A percentile compares a stretch with the other conserved stretches of the same genome.
Evolutionary conservation across 2,113 vertebrate genomes (phyloP).

Genomic region (Cyphomyrus plagiostoma): DNA sequence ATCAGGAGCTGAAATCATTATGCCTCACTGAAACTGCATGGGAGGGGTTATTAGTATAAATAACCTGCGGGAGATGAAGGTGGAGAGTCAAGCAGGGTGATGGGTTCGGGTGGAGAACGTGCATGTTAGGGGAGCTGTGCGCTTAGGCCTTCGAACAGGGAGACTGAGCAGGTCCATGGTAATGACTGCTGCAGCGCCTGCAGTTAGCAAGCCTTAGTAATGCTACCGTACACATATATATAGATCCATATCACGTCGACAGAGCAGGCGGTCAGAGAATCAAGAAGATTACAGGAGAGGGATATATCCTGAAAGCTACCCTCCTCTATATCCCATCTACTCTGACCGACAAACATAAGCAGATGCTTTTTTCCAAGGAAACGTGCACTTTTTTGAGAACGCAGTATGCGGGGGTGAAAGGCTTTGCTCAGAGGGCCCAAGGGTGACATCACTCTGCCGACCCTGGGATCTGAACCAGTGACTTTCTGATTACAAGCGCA

Average conservation of each 20-base stretch:
- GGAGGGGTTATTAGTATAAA: slow-evolving; percentile 14
- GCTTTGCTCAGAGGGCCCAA: background rate
- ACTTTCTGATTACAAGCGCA: background rate
- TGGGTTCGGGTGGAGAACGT: background rate
- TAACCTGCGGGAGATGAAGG: background rate
- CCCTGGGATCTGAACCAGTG: background rate
- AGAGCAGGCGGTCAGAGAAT: background rate
- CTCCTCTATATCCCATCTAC: background rate
- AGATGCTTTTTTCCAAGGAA: background rate
- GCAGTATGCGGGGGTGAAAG: background rate
- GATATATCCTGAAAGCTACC: background rate
- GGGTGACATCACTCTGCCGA: background rate
- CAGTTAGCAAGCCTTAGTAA: background rate
- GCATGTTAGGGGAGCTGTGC: background rate
- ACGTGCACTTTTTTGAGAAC: background rate
- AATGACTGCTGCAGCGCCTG: background rate
- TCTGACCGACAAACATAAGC: background rate
- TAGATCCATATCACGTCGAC: background rate
- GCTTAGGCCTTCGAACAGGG: background rate
- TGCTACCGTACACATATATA: background rate
- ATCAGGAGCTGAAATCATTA: background rate
- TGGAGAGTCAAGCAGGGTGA: background rate
- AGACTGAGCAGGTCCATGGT: background rate
- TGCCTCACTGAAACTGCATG: background rate
- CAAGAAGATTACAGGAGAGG: background rate